Percentiles rank a stretch among this genome's conserved stretches.
Conservation (phyloP, 2,888 invertebrate species). For the Dione juno region DNA sequence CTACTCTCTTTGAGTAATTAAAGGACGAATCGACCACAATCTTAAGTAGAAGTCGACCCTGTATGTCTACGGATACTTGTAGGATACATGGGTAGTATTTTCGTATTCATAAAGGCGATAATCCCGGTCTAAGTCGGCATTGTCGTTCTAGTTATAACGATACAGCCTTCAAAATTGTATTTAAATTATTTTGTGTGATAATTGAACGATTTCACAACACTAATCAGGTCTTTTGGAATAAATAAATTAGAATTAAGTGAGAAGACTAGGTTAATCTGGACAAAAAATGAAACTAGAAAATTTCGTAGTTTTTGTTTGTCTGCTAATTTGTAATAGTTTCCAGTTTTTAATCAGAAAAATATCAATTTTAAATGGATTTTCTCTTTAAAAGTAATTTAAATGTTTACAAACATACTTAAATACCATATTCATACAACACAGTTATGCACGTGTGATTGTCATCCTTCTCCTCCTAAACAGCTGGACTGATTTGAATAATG, state of each 20-base stretch:
- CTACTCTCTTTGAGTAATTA: too few relatives aligned
- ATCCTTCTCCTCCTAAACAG: too few relatives aligned
- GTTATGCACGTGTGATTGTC: too few relatives aligned
- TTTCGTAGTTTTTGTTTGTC: conserved; percentile 11
- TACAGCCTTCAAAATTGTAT: background rate
- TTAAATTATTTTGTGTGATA: background rate
- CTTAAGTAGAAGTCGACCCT: too few relatives aligned
- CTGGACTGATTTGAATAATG: too few relatives aligned
- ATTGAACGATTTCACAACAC: background rate
- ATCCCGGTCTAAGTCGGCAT: background rate
- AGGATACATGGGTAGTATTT: too few relatives aligned
- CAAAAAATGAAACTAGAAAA: conserved; percentile 16
- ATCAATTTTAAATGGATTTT: background rate
- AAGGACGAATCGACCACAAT: too few relatives aligned
- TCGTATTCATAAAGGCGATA: too few relatives aligned
- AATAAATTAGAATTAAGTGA: background rate
- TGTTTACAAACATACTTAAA: too few relatives aligned
- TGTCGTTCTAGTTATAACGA: background rate
- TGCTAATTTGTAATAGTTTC: background rate
- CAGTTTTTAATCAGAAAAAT: background rate
- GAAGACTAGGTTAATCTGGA: conserved; percentile 17
- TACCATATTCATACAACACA: too few relatives aligned
- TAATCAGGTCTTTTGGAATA: background rate
- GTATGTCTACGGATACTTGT: too few relatives aligned
- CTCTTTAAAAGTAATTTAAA: too few relatives aligned